Evolutionary conservation across 2,888 invertebrate genomes (phyloP).

Genomic region (Ornithoptera priamus): DNA sequence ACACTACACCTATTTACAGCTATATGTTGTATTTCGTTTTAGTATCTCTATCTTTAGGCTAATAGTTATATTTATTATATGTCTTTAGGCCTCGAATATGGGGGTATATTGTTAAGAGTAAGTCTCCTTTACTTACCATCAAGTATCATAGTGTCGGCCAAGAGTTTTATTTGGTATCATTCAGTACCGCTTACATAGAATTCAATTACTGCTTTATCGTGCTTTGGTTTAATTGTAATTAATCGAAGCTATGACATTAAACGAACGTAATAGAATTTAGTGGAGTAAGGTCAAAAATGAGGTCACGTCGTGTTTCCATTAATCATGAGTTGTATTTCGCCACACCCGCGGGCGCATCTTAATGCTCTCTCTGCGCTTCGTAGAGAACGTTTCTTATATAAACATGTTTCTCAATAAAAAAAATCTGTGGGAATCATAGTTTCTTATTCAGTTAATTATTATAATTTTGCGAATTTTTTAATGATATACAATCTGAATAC

Average conservation of each 20-base stretch:
- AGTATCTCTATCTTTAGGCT: no score
- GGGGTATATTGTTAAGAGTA: no score
- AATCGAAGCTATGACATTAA: slow-evolving; percentile 19
- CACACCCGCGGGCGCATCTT: slow-evolving; percentile 33
- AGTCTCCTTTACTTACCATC: no score
- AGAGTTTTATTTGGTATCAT: neutral
- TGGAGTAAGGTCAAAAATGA: slow-evolving; percentile 34
- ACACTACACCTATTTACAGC: no score
- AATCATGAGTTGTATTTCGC: slow-evolving; percentile 33
- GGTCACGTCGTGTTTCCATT: slow-evolving; percentile 33
- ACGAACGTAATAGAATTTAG: slow-evolving; percentile 23
- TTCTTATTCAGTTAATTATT: no score
- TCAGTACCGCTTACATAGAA: neutral
- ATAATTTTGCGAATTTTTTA: no score
- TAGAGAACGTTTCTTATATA: neutral
- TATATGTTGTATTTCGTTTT: no score
- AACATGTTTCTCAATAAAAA: neutral
- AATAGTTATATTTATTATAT: no score
- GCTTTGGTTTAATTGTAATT: slow-evolving; percentile 6
- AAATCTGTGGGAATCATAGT: no score
- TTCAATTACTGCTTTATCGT: neutral
- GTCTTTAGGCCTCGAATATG: no score
- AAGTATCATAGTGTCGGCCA: no score
- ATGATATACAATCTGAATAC: no score
- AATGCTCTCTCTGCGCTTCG: slow-evolving; percentile 27